Evolutionary conservation across 2,797 vertebrate species (phyloP), one percentile per base, ranked within the genome.

Genomic region (Oreortyx pictus): DNA sequence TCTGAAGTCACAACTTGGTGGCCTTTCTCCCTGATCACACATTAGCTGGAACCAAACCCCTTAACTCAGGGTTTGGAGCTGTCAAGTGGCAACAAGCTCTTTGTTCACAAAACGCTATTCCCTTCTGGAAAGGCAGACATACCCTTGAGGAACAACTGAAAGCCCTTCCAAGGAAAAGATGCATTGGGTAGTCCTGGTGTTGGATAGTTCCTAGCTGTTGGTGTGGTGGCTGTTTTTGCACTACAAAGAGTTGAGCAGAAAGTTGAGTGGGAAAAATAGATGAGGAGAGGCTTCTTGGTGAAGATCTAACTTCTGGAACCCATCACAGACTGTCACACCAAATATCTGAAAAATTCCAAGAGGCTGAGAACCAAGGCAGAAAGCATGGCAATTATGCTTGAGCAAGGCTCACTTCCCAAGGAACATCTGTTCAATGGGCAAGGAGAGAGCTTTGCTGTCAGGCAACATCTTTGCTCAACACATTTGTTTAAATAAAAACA

Each of bases 401-500:
- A 2, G 56, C 23, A 33, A 47, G 16, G 8, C 49, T 71, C 24
- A 11, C 17, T 6, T 47, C 33, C 33, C 77, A 29, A 24, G 25
- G 27, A 65, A 37, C 31, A 17, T 5, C 56, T 59, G 25, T 50
- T 70, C 57, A 5, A 9, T 0, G 13, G 39, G 44, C 44, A n/a
- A 56, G 67, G 25, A 2, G 22, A 62, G 25, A 82, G 22, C 68
- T 67, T 57, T 35, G n/a, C n/a, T 90, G 17, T 27, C 43, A 47
- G 14, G 27, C 46, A 27, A 8, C 0, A 0, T 12, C n/a, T 70
- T 10, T 22, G 13, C 23, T 22, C 15, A 35, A 4, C 7, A 13
- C 15, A 0, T 13, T 8, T 29, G 7, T 33, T 68, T 39, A 43
- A 62, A 20, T 2, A 46, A 14, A 0, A 0, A 7, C n/a, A 39